Percentiles rank a stretch among this genome's conserved stretches.
Conservation (phyloP, 1,140 invertebrate genomes). For the Bombus confusus region DNA sequence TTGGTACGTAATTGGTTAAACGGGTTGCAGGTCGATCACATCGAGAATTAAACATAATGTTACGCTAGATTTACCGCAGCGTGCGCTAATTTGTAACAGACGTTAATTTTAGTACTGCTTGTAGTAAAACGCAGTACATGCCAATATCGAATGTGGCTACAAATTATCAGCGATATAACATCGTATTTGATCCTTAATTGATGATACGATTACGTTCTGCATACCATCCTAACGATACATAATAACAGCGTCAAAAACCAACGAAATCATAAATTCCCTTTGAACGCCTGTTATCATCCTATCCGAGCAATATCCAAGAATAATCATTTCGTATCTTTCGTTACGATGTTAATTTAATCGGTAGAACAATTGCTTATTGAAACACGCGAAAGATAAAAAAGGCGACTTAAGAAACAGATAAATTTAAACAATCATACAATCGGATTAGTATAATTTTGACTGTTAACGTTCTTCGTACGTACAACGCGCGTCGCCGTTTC, state of each 20-base stretch:
- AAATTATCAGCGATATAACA: not conserved
- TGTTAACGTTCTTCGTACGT: too few relatives aligned
- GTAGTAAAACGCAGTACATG: not conserved
- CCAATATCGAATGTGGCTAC: not conserved
- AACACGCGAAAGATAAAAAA: too few relatives aligned
- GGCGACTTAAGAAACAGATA: too few relatives aligned
- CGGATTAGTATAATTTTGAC: too few relatives aligned
- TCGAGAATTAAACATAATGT: not conserved
- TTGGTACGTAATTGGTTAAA: constrained; percentile 35
- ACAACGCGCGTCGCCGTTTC: too few relatives aligned
- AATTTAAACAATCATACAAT: too few relatives aligned
- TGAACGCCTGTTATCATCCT: too few relatives aligned
- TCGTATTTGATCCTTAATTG: not conserved
- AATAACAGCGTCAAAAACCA: not conserved
- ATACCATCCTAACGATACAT: not conserved
- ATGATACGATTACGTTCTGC: not conserved
- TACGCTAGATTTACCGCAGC: not conserved
- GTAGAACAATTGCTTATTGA: too few relatives aligned
- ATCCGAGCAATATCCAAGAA: too few relatives aligned
- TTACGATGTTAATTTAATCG: too few relatives aligned
- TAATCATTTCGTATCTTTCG: too few relatives aligned
- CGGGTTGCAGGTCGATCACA: not conserved
- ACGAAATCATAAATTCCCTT: not conserved
- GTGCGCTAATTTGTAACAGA: not conserved
- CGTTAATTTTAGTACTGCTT: not conserved